Evolutionary conservation across 2,113 vertebrate species (phyloP).

Genomic region (Himantopus leucocephalus): DNA sequence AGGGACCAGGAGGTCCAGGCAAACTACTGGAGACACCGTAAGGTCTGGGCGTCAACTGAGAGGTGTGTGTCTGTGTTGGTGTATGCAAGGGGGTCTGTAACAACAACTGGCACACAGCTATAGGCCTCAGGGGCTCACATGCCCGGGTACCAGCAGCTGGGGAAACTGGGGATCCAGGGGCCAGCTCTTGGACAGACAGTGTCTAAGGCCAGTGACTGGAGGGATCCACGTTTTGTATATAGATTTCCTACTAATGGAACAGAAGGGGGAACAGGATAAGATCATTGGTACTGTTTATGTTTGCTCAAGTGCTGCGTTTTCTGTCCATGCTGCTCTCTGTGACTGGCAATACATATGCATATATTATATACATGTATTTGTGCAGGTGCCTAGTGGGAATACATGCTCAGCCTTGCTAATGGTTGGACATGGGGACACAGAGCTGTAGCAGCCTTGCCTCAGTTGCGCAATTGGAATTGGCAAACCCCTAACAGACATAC

Average conservation of each 20-base stretch:
- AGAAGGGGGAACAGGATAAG: neutral
- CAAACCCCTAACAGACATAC: neutral
- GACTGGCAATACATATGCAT: neutral
- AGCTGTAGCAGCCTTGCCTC: neutral
- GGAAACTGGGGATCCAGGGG: neutral
- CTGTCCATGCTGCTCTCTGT: neutral
- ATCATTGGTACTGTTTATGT: neutral
- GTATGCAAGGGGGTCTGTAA: neutral
- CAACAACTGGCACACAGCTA: neutral
- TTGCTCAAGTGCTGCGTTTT: neutral
- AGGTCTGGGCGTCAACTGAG: neutral
- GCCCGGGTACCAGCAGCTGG: neutral
- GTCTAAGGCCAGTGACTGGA: neutral
- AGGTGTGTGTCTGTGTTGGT: neutral
- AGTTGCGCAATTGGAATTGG: too few relatives aligned
- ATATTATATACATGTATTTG: neutral
- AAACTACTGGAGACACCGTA: neutral
- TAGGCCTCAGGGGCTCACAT: neutral
- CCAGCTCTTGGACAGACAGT: neutral
- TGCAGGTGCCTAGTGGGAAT: neutral
- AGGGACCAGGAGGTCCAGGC: neutral
- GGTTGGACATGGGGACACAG: neutral
- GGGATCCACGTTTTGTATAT: neutral
- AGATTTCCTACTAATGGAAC: neutral
- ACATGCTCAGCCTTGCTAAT: neutral